Conservation (phyloP, 2,888 invertebrate genomes). For the Cerastoderma edule region DNA sequence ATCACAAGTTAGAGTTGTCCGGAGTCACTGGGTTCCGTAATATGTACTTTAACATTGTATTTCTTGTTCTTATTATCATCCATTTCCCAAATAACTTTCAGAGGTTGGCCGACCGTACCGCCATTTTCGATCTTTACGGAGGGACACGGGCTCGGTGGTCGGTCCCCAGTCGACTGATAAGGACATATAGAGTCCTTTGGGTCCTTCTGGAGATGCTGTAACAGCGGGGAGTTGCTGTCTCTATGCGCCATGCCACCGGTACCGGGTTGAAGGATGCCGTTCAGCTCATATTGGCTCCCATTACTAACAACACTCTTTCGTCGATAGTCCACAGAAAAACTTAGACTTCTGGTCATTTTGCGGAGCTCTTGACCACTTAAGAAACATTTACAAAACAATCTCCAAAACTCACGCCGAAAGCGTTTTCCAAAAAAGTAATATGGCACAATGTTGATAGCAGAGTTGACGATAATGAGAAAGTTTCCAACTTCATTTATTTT, state of each 20-base stretch:
- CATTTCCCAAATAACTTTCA: constrained; percentile 56
- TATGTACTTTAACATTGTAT: constrained; percentile 43
- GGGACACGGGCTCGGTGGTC: constrained; percentile 11
- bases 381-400: constrained; percentile 78
- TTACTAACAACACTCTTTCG: constrained; percentile 57
- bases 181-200: constrained; percentile 19
- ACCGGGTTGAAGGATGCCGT: constrained; percentile 39
- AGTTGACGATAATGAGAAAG: constrained; percentile 82
- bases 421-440: constrained; percentile 83
- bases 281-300: constrained; percentile 56
- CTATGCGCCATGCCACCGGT: constrained; percentile 26
- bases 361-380: constrained; percentile 70
- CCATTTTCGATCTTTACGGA: not conserved
- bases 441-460: constrained; percentile 83
- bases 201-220: constrained; percentile 25
- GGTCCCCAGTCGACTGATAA: not conserved
- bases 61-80: constrained; percentile 59
- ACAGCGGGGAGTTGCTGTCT: constrained; percentile 48
- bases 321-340: constrained; percentile 72
- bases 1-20: constrained; percentile 16
- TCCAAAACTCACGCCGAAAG: constrained; percentile 82
- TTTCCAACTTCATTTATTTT: constrained; percentile 82
- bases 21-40: constrained; percentile 14
- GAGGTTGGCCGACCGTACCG: constrained; percentile 19
- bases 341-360: constrained; percentile 70